Evolutionary conservation across 2,888 invertebrate species (phyloP).

Genomic region (Sinelater perroti): DNA sequence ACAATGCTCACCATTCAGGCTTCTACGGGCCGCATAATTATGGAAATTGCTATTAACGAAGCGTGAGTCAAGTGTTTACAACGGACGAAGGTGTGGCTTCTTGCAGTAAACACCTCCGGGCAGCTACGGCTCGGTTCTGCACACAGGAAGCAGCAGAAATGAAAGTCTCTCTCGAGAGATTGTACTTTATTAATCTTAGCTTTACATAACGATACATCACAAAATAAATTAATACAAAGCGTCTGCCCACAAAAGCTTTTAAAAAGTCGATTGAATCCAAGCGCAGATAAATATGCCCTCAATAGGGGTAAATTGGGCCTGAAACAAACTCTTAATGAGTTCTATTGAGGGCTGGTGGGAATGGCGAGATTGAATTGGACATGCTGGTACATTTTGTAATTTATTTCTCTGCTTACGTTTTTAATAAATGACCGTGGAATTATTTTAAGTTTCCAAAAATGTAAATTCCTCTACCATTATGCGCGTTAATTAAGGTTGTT

Average conservation of each 20-base stretch:
- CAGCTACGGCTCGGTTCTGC: too few relatives aligned
- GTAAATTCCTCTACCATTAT: background rate
- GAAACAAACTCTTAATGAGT: constrained; percentile 14
- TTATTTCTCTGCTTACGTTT: too few relatives aligned
- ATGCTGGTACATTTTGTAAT: constrained; percentile 16
- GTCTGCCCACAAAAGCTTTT: too few relatives aligned
- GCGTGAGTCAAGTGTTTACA: constrained; percentile 10
- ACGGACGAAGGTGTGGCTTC: constrained; percentile 11
- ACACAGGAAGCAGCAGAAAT: too few relatives aligned
- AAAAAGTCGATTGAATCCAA: too few relatives aligned
- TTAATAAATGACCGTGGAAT: background rate
- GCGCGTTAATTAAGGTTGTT: background rate
- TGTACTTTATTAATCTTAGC: too few relatives aligned
- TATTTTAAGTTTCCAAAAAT: background rate
- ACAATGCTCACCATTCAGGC: too few relatives aligned
- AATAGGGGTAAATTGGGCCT: constrained; percentile 8
- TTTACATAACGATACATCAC: too few relatives aligned
- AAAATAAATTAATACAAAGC: too few relatives aligned
- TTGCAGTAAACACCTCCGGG: background rate
- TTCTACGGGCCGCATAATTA: too few relatives aligned
- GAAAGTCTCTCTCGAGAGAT: too few relatives aligned
- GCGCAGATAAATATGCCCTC: too few relatives aligned
- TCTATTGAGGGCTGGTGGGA: constrained; percentile 19
- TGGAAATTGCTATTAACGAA: constrained; percentile 8
- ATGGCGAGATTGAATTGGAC: constrained; percentile 16